Percentiles rank a stretch among this genome's conserved stretches.
Conservation (phyloP, 2,888 invertebrate species). For the Timandra comae region DNA sequence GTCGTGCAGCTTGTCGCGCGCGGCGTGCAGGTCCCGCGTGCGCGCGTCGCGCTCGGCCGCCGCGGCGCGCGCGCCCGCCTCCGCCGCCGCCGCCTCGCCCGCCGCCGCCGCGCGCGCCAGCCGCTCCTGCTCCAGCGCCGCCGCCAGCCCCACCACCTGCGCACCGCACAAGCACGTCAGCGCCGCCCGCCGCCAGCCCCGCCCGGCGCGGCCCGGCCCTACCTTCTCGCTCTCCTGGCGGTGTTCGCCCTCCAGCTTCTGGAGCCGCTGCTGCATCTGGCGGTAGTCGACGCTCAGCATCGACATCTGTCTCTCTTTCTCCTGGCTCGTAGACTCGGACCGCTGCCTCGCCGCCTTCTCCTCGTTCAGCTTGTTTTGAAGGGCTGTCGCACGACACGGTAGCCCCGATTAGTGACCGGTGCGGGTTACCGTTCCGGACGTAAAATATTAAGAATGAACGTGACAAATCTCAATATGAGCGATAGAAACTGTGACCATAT, state of each 20-base stretch:
- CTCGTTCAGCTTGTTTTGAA: constrained; percentile 94
- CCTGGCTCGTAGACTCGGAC: constrained; percentile 90
- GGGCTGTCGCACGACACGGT: constrained; percentile 75
- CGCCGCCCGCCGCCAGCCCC: not conserved
- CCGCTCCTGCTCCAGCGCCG: constrained; percentile 94
- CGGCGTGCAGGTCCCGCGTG: constrained; percentile 54
- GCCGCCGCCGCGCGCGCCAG: constrained; percentile 89
- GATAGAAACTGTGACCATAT: too few species aligned
- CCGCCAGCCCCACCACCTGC: constrained; percentile 84
- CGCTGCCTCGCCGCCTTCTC: constrained; percentile 92
- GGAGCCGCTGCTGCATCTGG: constrained; percentile 93
- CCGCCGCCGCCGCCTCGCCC: constrained; percentile 83
- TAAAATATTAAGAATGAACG: too few species aligned
- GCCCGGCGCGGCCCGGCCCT: not conserved
- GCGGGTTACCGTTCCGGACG: too few species aligned
- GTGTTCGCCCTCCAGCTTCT: constrained; percentile 94
- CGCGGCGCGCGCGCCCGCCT: constrained; percentile 59
- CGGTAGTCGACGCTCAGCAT: constrained; percentile 96
- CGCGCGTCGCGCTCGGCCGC: constrained; percentile 69
- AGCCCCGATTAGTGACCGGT: too few species aligned
- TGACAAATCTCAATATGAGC: too few species aligned
- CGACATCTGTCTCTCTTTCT: constrained; percentile 95
- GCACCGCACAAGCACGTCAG: not conserved
- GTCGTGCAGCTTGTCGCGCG: constrained; percentile 58
- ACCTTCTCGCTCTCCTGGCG: constrained; percentile 91